A percentile compares a stretch with the other conserved stretches of the same genome.
These are phyloP conservation scores for Narcine bancroftii DNA, from an alignment of 2,113 vertebrate genomes.

Conservation along the genomic window DNA sequence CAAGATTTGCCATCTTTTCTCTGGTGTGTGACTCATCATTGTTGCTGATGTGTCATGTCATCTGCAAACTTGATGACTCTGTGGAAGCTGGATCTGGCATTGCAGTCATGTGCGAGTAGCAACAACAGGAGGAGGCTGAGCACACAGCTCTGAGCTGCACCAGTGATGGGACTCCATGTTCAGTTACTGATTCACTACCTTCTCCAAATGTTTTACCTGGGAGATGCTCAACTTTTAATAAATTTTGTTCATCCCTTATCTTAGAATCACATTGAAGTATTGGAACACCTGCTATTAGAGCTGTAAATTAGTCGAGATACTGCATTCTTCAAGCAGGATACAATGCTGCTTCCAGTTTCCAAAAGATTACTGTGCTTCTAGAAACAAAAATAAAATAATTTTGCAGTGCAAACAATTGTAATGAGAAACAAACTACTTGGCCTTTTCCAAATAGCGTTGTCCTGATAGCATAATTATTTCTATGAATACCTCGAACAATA, in stretches of 20 bases:
- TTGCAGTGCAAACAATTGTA: neutral
- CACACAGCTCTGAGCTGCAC: no score
- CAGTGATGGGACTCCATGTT: no score
- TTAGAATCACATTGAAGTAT: neutral
- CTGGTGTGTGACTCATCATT: no score
- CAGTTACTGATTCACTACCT: no score
- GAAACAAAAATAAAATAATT: neutral
- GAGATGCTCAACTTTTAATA: neutral
- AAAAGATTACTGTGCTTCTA: no score
- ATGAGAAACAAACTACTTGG: neutral
- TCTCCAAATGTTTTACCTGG: neutral
- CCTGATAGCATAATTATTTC: neutral
- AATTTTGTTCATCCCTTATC: neutral
- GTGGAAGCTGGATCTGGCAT: no score
- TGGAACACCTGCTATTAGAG: neutral
- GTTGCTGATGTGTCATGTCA: no score
- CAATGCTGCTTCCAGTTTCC: no score
- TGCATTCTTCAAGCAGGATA: neutral
- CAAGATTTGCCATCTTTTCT: no score
- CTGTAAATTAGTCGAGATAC: neutral
- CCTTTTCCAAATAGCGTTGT: neutral
- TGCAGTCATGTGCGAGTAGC: no score
- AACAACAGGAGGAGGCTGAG: no score
- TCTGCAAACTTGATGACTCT: no score
- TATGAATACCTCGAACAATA: neutral